These are phyloP conservation scores for Sciurus vulgaris DNA, from an alignment of 2,797 vertebrate species.

Conservation along the genomic window DNA sequence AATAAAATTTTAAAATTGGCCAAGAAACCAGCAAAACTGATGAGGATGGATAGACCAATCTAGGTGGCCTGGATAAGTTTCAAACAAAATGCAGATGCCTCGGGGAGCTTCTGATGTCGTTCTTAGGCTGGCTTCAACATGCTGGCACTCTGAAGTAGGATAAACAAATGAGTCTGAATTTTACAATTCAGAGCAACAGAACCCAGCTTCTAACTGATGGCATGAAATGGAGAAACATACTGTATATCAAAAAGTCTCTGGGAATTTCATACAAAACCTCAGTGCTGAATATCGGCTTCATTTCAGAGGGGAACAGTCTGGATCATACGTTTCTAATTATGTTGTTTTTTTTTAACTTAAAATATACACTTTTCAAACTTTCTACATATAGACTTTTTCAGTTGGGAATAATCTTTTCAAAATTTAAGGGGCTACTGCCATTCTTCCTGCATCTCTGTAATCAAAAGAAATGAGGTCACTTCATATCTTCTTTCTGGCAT, in stretches of 20 bases:
- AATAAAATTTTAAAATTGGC: conserved; percentile 56
- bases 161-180: conserved; percentile 31
- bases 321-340: conserved; percentile 64
- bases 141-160: conserved; percentile 35
- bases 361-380: conserved; percentile 62
- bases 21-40: conserved; percentile 50
- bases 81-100: neutral
- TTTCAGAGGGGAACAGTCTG: conserved; percentile 48
- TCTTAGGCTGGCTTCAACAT: neutral
- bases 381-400: conserved; percentile 62
- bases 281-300: neutral
- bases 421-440: neutral
- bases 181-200: conserved; percentile 36
- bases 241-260: conserved; percentile 43
- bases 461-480: conserved; percentile 51
- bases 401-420: conserved; percentile 43
- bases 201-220: conserved; percentile 7
- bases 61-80: conserved; percentile 7
- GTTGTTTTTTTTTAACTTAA: conserved; percentile 33
- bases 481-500: conserved; percentile 59
- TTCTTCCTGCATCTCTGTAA: conserved; percentile 58
- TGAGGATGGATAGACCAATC: neutral
- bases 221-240: conserved; percentile 21
- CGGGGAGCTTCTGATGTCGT: neutral
- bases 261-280: conserved; percentile 58